Base-by-base conservation (phyloP, 2,888 invertebrate genomes). In the Drosophila kambysellisi region DNA sequence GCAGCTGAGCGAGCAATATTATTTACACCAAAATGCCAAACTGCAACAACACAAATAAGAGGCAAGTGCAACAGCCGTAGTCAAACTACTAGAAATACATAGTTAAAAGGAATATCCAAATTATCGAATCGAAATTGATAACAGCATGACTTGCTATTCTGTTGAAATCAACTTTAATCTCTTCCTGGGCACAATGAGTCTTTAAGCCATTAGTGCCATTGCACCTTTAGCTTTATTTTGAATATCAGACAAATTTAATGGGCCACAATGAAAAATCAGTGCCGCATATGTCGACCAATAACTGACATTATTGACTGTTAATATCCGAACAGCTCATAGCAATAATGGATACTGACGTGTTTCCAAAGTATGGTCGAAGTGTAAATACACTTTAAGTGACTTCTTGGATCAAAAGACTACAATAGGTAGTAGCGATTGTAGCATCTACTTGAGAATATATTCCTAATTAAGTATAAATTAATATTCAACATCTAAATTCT, bases 231-330 rank as follows among this genome's bases (percentile, higher is more conserved):
- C 20, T 57, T n/a, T 48, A 33, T 51, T 12, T 37, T 20, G 53
- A 51, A 60, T 56, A 67, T 54, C 41, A 64, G 69, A 65, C 52
- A 37, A 39, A 60, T 75, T 79, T 73, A 77, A 82, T 82, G 76
- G 62, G 58, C 30, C 79, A 70, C 66, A 79, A 71, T 69, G 79
- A 76, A 78, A 86, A 83, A 86, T 83, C 83, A 68, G 74, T 80
- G 82, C 74, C 78, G 71, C 84, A 85, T 83, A 83, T 87, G 87
- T 78, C 73, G 69, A 70, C 76, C 83, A 75, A 83, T 76, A 84
- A 82, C 78, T 80, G 87, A 80, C 82, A 87, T 85, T 85, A 85
- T 85, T 87, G 87, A 87, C 84, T 85, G 87, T 87, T 85, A 80
- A 82, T 83, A 83, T 83, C 80, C 76, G 37, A 68, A 74, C 61